Conservation (phyloP, 1,140 invertebrate species). For the Tetramorium parvispinum region DNA sequence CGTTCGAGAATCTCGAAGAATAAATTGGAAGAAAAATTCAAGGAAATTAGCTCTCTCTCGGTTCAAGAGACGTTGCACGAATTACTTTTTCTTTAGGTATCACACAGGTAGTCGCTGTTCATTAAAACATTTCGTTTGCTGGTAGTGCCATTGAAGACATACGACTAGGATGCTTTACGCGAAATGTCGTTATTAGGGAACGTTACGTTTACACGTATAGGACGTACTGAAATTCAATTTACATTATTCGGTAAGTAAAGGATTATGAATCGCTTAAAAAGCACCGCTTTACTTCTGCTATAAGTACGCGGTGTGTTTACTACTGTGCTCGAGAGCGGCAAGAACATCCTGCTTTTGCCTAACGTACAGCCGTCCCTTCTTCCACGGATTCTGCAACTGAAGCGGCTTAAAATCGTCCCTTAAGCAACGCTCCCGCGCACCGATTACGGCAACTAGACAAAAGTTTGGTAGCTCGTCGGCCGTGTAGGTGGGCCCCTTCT, state of each 20-base stretch:
- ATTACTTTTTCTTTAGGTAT: neutral
- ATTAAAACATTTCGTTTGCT: conserved; percentile 7
- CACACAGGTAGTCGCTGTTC: neutral
- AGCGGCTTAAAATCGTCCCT: conserved; percentile 97
- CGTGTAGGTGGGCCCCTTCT: conserved; percentile 93
- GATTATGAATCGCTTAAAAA: neutral
- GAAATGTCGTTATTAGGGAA: conserved; percentile 19
- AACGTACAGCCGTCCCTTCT: conserved; percentile 96
- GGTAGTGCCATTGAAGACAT: conserved; percentile 22
- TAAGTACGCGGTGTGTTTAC: conserved; percentile 89
- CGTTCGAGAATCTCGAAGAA: neutral
- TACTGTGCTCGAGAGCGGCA: conserved; percentile 94
- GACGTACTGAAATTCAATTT: conserved; percentile 32
- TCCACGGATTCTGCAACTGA: conserved; percentile 97
- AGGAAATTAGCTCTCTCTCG: conserved; percentile 7
- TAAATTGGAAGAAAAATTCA: conserved; percentile 8
- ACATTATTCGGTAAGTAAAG: conserved; percentile 10
- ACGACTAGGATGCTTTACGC: conserved; percentile 13
- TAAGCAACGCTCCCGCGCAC: conserved; percentile 95
- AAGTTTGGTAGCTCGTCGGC: conserved; percentile 93
- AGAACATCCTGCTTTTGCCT: conserved; percentile 94
- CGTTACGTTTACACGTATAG: conserved; percentile 19
- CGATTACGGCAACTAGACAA: conserved; percentile 97
- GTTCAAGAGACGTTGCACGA: neutral
- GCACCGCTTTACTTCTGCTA: conserved; percentile 72